Base-by-base conservation (phyloP, 2,888 invertebrate genomes). In the Scaptomyza flava region DNA sequence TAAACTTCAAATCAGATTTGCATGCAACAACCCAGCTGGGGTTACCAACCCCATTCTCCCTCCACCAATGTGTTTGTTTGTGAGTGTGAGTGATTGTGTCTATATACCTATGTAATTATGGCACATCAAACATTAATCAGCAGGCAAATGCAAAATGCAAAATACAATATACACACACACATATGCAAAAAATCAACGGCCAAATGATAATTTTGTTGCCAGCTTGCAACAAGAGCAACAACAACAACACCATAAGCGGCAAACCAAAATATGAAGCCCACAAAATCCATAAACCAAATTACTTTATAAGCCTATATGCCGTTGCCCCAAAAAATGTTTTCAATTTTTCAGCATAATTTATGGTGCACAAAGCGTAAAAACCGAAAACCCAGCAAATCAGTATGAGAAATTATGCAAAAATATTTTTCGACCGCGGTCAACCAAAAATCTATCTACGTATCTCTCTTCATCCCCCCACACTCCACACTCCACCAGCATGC, bases 111-210 rank as follows among this genome's bases (percentile, higher is more conserved):
- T 81, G 79, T 83, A 84, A 87, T 83, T 83, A 81, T 76, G 74
- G 72, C 70, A 75, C 82, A 87, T 87, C 84, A 83, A 84, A 79
- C 87, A 83, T 83, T 87, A 83, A 83, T 83, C 87, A 83, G 71
- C 76, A 73, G 79, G 73, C 85, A 85, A 82, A 82, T 79, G 60
- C 52, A 56, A 52, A 38, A 63, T 45, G 58, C 59, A 62, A 43
- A 33, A 50, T 50, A 50, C 33, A 38, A 38, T 14, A 64, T 3
- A 43, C 23, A 43, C 23, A 6, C 20, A 47, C 57, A 60, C 54
- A 52, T 56, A 68, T 52, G 52, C 48, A 64, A 31, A 42, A 63
- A 67, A 77, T 64, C 60, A 60, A 64, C 65, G 68, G 63, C 73
- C 63, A 82, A 81, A 86, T 80, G 83, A 86, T 81, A 81, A 81